A percentile compares a stretch with the other conserved stretches of the same genome.
Evolutionary conservation across 2,113 vertebrate genomes (phyloP).

Genomic region (Nothocercus julius): DNA sequence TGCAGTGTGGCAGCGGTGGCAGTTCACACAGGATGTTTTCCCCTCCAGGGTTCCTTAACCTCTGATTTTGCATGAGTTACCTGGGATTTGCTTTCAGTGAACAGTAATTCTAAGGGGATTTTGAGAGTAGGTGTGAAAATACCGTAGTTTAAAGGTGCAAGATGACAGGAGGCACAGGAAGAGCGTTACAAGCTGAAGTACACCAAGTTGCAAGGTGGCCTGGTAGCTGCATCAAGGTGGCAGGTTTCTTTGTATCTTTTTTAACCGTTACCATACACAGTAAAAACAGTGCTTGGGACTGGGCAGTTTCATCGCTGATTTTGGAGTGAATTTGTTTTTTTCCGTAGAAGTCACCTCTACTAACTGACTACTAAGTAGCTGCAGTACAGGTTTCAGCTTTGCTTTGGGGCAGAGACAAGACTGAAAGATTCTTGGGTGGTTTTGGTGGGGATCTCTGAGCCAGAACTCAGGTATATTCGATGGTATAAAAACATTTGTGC

Average conservation of each 20-base stretch:
- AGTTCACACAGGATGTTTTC: neutral
- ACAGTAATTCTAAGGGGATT: conserved; percentile 1
- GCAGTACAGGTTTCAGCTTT: neutral
- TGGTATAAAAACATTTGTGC: neutral
- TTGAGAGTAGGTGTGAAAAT: neutral
- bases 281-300: neutral
- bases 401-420: neutral
- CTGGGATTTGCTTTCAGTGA: conserved; percentile 8
- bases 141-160: neutral
- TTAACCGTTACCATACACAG: neutral
- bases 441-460: neutral
- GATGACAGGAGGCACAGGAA: neutral
- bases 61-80: neutral
- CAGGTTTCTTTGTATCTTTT: neutral
- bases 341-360: neutral
- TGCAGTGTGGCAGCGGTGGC: neutral
- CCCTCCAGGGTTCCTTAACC: neutral
- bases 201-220: neutral
- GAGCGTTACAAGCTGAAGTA: neutral
- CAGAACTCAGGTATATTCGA: neutral
- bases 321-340: neutral
- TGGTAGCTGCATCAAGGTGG: neutral
- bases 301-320: neutral
- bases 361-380: neutral
- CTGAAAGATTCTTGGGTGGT: neutral